Percentiles rank a stretch among this genome's conserved stretches.
Conservation (phyloP, 2,113 vertebrate species). For the Indri indri region DNA sequence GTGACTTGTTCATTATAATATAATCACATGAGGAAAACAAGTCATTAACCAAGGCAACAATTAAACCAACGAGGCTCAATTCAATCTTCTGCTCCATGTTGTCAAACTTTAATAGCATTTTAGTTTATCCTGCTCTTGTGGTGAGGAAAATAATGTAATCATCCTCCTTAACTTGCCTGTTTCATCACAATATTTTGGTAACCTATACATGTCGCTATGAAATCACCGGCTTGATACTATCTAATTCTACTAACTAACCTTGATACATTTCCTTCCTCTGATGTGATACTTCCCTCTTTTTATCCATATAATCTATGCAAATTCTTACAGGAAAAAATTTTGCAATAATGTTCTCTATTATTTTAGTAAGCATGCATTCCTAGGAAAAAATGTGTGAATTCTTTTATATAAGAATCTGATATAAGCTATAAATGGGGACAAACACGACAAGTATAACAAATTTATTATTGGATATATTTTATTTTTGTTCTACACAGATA, state of each 20-base stretch:
- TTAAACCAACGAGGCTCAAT: not conserved
- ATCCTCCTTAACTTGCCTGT: not conserved
- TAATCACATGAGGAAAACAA: not conserved
- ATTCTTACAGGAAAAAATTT: not conserved
- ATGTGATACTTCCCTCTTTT: not conserved
- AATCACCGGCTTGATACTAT: not conserved
- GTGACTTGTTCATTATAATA: not conserved
- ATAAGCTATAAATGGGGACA: not conserved
- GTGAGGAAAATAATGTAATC: not conserved
- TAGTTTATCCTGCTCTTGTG: not conserved
- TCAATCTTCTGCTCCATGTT: not conserved
- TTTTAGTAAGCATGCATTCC: not conserved
- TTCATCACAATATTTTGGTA: not conserved
- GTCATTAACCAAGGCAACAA: not conserved
- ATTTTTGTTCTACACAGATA: not conserved
- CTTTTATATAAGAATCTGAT: not conserved
- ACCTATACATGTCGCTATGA: not conserved
- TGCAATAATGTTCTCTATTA: not conserved
- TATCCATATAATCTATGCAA: not conserved
- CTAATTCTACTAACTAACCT: not conserved
- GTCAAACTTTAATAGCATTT: not conserved
- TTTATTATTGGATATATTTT: slow-evolving; percentile 1
- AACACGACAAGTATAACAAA: not conserved
- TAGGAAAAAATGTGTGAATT: not conserved
- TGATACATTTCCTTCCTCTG: not conserved